Evolutionary conservation across 1,140 invertebrate species (phyloP), one percentile per base, ranked within the genome.

Genomic region (Drosophila littoralis): DNA sequence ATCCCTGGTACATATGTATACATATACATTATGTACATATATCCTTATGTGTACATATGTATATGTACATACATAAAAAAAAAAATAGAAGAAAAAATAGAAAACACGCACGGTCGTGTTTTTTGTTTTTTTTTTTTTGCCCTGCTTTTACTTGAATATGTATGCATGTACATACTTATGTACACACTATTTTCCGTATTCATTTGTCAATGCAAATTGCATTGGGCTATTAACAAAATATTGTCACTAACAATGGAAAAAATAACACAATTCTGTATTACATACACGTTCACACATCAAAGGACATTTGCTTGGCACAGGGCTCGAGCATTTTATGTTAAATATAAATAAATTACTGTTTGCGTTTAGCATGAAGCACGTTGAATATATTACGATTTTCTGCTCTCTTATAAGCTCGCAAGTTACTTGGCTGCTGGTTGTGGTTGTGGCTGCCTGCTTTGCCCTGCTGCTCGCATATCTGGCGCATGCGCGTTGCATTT

Each of bases 291-390:
- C 50, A 73, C 67, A 59, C 77, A 55, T 66, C 65, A 83, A 72
- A 84, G 81, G 77, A 83, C 80, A 80, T 83, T 73, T 52, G 67
- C 73, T 83, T 76, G 80, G 66, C 76, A 83, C 81, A 64, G 80
- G 70, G 75, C 81, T 79, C 48, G 52, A 59, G 80, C 71, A 84
- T 76, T 80, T 84, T 73, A 65, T 84, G 72, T 66, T 80, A 60
- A 77, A 66, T 76, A 77, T 77, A 77, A 80, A 69, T 80, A 80
- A 77, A 79, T 73, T 79, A 66, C 57, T 65, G 50, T 59, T 70
- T 57, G 58, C 58, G 72, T 69, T 63, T 38, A 42, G 67, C 68
- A 70, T 72, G 55, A 58, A 72, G 74, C 80, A 82, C 80, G 79
- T 78, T 82, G 74, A 61, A 71, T 80, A 73, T 81, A 80, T 81